Evolutionary conservation across 2,888 invertebrate genomes (phyloP).

Genomic region (Galeruca laticollis): DNA sequence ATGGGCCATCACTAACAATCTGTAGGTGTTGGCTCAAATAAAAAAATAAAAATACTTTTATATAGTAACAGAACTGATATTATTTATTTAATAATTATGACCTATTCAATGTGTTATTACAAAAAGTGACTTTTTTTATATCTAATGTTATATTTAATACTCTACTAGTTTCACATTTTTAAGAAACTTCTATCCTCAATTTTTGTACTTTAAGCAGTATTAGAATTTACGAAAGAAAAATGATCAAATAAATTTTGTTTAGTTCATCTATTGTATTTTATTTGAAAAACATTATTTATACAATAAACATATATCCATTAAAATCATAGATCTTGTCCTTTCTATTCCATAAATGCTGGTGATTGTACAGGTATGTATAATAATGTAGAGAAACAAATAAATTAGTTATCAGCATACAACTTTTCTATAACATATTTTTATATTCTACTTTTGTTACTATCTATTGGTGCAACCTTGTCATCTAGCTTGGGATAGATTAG

Average conservation of each 20-base stretch:
- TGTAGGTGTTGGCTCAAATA: constrained; percentile 52
- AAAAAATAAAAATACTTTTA: constrained; percentile 55
- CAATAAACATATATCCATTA: constrained; percentile 32
- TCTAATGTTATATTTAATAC: constrained; percentile 60
- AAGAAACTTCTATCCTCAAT: constrained; percentile 60
- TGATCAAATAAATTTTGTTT: constrained; percentile 64
- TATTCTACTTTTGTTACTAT: no score
- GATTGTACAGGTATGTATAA: not conserved
- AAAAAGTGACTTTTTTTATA: constrained; percentile 58
- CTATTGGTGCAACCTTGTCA: no score
- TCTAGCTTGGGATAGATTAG: no score
- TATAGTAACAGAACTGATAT: constrained; percentile 60
- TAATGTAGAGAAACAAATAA: not conserved
- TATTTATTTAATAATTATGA: constrained; percentile 57
- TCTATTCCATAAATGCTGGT: not conserved
- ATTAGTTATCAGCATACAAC: no score
- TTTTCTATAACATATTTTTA: no score
- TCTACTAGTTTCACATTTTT: constrained; percentile 63
- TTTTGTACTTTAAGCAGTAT: constrained; percentile 67
- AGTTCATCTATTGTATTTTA: constrained; percentile 50
- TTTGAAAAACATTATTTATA: constrained; percentile 35
- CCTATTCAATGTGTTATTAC: constrained; percentile 55
- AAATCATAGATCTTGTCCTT: constrained; percentile 18
- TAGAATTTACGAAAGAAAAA: constrained; percentile 62
- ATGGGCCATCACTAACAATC: constrained; percentile 51